Evolutionary conservation across 2,888 invertebrate genomes (phyloP).

Genomic region (Parasteatoda lunata): DNA sequence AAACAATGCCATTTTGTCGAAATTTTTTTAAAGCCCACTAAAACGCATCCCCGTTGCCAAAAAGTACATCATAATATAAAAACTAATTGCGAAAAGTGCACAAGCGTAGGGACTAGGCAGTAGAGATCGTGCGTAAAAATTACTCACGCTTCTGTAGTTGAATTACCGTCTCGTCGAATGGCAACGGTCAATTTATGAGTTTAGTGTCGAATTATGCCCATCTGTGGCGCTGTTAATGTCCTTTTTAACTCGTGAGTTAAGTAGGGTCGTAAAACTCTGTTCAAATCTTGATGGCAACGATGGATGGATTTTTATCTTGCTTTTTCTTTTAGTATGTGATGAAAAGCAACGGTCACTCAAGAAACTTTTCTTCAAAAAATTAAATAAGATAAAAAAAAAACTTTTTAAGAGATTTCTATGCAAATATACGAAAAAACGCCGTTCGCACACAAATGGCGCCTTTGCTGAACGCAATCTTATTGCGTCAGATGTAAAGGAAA

Average conservation of each 20-base stretch:
- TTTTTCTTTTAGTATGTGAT: too few relatives aligned
- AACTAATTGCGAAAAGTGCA: slow-evolving; percentile 34
- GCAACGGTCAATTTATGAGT: slow-evolving; percentile 1
- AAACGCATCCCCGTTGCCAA: not conserved
- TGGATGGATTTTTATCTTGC: too few relatives aligned
- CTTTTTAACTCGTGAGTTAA: slow-evolving; percentile 32
- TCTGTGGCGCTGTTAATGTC: slow-evolving; percentile 36
- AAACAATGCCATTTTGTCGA: not conserved
- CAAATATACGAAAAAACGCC: too few relatives aligned
- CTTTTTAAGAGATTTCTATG: too few relatives aligned
- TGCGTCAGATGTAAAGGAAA: too few relatives aligned
- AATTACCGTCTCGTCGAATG: slow-evolving; percentile 7
- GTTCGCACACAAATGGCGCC: too few relatives aligned
- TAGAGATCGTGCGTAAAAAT: slow-evolving; percentile 13
- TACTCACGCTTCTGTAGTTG: slow-evolving; percentile 9
- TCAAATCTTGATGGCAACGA: too few relatives aligned
- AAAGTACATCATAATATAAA: slow-evolving; percentile 41
- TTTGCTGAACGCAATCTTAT: too few relatives aligned
- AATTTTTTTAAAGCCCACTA: not conserved
- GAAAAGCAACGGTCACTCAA: too few relatives aligned
- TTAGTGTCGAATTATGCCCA: slow-evolving; percentile 28
- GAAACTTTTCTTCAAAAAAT: too few relatives aligned
- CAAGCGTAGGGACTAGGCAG: not conserved
- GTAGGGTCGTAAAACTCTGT: slow-evolving; percentile 15
- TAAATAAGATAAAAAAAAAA: too few relatives aligned